These are phyloP conservation scores for Cyprinodon diabolis DNA, from an alignment of 2,797 vertebrate genomes.

Conservation along the genomic window DNA sequence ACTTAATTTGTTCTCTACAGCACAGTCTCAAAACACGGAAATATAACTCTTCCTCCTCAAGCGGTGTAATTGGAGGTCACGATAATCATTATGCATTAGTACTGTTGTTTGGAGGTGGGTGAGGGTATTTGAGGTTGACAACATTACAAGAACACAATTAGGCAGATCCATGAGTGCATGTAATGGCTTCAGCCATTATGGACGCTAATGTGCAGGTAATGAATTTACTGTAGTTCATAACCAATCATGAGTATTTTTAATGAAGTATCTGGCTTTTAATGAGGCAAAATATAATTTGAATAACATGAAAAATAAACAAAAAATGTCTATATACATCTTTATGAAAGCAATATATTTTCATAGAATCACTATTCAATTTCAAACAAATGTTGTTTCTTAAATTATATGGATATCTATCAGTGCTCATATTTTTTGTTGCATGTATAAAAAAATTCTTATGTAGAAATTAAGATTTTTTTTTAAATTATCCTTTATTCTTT, in stretches of 20 bases:
- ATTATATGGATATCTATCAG: not conserved
- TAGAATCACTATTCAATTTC: too few relatives aligned
- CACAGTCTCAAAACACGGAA: conserved; percentile 43
- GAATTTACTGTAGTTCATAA: not conserved
- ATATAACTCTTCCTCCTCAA: conserved; percentile 57
- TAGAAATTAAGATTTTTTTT: too few relatives aligned
- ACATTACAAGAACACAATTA: conserved; percentile 34
- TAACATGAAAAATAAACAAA: conserved; percentile 59
- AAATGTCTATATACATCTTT: conserved; percentile 62
- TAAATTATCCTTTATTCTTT: too few relatives aligned
- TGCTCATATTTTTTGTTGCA: too few relatives aligned
- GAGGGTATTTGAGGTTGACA: conserved; percentile 43
- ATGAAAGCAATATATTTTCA: too few relatives aligned
- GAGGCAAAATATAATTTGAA: conserved; percentile 24
- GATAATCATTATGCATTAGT: conserved; percentile 52
- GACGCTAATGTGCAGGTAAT: conserved; percentile 28
- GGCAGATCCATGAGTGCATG: conserved; percentile 44
- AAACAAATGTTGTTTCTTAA: too few relatives aligned
- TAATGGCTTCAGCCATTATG: conserved; percentile 49
- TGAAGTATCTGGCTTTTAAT: conserved; percentile 19
- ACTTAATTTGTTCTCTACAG: conserved; percentile 60
- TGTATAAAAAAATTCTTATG: too few relatives aligned
- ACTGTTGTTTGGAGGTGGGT: conserved; percentile 42
- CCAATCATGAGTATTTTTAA: not conserved
- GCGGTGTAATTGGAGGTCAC: conserved; percentile 74